phyloP scores from a whole-genome alignment of 2,888 invertebrate species.

The Pachydiplax longipennis region DNA sequence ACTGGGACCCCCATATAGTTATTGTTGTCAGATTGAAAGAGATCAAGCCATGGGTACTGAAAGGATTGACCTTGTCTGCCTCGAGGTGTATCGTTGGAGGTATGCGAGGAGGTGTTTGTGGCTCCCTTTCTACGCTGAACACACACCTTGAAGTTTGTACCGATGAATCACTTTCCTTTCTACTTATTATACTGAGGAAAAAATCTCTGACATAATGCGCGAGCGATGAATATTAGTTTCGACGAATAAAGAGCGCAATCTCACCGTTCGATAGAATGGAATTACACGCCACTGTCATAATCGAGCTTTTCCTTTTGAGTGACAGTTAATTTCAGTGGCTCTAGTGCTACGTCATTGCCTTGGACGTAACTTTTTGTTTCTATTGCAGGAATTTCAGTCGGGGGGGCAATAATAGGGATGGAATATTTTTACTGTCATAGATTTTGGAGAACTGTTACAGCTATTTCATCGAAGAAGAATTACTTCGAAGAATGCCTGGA shows the following conservation, averaged over 20 bases:
- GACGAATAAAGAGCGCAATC: not conserved
- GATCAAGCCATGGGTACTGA: not conserved
- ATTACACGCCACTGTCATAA: constrained; percentile 27
- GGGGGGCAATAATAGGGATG: not conserved
- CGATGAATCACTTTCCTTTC: not conserved
- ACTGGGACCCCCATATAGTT: not conserved
- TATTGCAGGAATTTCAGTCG: no score
- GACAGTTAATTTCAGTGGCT: not conserved
- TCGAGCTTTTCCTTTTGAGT: not conserved
- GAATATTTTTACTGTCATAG: not conserved
- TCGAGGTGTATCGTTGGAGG: not conserved
- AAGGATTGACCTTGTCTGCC: constrained; percentile 30
- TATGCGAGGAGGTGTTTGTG: not conserved
- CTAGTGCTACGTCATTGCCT: not conserved
- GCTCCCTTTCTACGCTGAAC: not conserved
- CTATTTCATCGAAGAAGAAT: no score
- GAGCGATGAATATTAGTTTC: constrained; percentile 24
- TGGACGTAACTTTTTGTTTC: not conserved
- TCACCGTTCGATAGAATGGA: not conserved
- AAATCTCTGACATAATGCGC: not conserved
- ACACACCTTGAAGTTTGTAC: constrained; percentile 15
- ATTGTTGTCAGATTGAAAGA: constrained; percentile 23
- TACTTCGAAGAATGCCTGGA: no score
- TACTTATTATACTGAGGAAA: not conserved
- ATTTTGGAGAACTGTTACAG: no score